Base-by-base conservation (phyloP, 2,888 invertebrate species). In the Unio pictorum region DNA sequence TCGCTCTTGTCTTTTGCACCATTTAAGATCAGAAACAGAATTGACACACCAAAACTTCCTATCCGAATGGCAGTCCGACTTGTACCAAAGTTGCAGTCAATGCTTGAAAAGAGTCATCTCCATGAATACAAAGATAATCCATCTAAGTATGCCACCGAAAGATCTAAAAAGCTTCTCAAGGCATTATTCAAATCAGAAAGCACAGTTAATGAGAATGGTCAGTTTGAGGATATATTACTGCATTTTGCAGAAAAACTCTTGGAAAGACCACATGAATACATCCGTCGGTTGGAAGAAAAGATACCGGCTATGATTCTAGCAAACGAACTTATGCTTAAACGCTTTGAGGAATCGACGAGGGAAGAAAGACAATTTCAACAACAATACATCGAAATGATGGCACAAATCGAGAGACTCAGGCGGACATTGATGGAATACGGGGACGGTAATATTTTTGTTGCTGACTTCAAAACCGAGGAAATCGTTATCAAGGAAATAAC, bases 261-360 rank as follows among this genome's bases (percentile, higher is more conserved):
- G 23, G 78, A 80, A 23, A 57, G 74, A 56, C 75, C 78, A 28
- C 73, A 71, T n/a, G 74, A 78, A 1, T 74, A 73, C 30, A 65
- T 81, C 4, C 60, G n/a, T 45, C 72, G 69, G 17, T 59, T 78
- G 2, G 73, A 75, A 61, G 11, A 67, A n/a, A 72, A 72, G 57
- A 75, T 81, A 23, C 81, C 81, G 15, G 66, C 65, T 15, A 73
- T 78, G 63, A 81, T 86, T 26, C 59, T 75, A 1, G 69, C 81
- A 0, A 84, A 84, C 64, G 77, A 81, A 55, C 64, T 75, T n/a
- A 34, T 81, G 17, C 75, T 86, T 62, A 75, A 79, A 6, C 71
- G 78, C 20, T 75, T 83, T 60, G 61, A 69, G n/a, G 67, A 67
- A n/a, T 75, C 71, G 28, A 67, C 79, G 11, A 65, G 64, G n/a